Base-by-base conservation (phyloP, 2,113 vertebrate genomes). In the Hylia prasina region DNA sequence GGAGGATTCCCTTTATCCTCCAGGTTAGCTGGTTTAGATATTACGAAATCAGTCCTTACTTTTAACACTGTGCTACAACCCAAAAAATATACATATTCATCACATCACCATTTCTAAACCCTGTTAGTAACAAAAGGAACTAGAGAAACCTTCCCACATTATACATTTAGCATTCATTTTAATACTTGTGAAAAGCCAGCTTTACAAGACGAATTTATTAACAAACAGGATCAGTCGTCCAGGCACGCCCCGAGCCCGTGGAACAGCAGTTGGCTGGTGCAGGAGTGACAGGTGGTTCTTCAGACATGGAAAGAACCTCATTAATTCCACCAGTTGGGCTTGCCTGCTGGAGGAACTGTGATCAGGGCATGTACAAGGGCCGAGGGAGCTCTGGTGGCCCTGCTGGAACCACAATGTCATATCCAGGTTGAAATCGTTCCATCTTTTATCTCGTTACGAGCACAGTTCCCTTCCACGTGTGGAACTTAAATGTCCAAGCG, bases 371-470 rank as follows among this genome's bases (percentile, higher is more conserved):
- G 82, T 82, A 58, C 85, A 82, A 50, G 95, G 92, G 91, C 94
- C 92, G 60, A 75, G 94, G 88, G 94, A 96, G 88, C 83, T 75
- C 73, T 95, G 76, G 86, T 64, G 82, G 66, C 63, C 35, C 90
- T 73, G 90, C 86, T 82, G 80, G 89, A 95, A 61, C 86, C 54
- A 64, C 82, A 66, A 66, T 42, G 64, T 65, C 47, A 37, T 87
- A 92, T 53, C 87, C 91, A 91, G 68, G 87, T 31, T 87, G 92
- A 94, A 96, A 96, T 87, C 57, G 30, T 94, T 87, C 93, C 90
- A 90, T 96, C 91, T 89, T 95, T 95, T 86, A 85, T 76, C 96
- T 96, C 94, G 70, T 95, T 91, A 88, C 5, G 7, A 89, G 87
- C 76, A 81, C 53, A 73, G 24, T 66, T 88, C 87, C 63, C 90